Conservation (phyloP, 2,113 vertebrate species). For the Cottus gobio region DNA sequence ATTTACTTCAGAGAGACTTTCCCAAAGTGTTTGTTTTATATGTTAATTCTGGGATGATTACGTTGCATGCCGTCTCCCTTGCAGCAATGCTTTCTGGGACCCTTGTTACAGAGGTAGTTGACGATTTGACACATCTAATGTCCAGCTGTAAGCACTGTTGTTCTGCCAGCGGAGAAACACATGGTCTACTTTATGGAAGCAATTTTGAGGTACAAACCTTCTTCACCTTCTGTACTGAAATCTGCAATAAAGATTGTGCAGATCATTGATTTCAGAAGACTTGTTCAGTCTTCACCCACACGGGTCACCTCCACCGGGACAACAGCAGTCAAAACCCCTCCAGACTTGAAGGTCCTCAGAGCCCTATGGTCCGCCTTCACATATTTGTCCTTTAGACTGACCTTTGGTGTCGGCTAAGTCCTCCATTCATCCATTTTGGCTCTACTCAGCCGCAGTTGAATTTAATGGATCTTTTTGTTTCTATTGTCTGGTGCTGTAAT, state of each 20-base stretch:
- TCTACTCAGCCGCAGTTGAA: slow-evolving; percentile 34
- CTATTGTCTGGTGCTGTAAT: slow-evolving; percentile 63
- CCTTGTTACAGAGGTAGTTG: slow-evolving; percentile 48
- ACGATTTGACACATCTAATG: slow-evolving; percentile 58
- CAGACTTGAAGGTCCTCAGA: slow-evolving; percentile 65
- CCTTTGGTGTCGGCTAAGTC: slow-evolving; percentile 57
- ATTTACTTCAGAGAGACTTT: slow-evolving; percentile 48
- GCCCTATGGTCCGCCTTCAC: slow-evolving; percentile 70
- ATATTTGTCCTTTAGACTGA: slow-evolving; percentile 70
- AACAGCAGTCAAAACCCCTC: slow-evolving; percentile 57
- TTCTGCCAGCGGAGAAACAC: slow-evolving; percentile 26
- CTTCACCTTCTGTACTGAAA: slow-evolving; percentile 67
- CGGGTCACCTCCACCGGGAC: slow-evolving; percentile 63
- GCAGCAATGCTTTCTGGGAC: slow-evolving; percentile 42
- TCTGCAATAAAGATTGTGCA: slow-evolving; percentile 49
- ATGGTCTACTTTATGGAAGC: not conserved
- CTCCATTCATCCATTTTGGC: slow-evolving; percentile 73
- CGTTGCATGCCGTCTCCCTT: not conserved
- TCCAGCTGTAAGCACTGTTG: slow-evolving; percentile 44
- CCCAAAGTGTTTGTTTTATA: slow-evolving; percentile 43
- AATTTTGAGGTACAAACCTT: slow-evolving; percentile 45
- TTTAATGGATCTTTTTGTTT: slow-evolving; percentile 63
- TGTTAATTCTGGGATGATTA: slow-evolving; percentile 44
- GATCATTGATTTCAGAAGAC: slow-evolving; percentile 37
- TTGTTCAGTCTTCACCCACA: slow-evolving; percentile 42